A percentile compares a stretch with the other conserved stretches of the same genome.
Evolutionary conservation across 2,888 invertebrate genomes (phyloP).

Genomic region (Leptopterna dolabrata): DNA sequence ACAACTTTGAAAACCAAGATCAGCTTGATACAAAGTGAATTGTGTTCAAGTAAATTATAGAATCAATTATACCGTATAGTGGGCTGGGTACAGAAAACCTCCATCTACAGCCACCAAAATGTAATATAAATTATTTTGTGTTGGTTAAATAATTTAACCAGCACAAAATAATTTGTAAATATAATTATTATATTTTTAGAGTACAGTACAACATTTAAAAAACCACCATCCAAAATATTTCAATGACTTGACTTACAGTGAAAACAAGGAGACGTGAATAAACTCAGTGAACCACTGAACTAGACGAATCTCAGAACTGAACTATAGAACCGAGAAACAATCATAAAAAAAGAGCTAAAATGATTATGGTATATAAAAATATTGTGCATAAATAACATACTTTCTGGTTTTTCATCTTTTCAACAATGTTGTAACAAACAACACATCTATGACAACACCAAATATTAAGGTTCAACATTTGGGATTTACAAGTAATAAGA

Average conservation of each 20-base stretch:
- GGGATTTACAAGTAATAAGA: conserved; percentile 28
- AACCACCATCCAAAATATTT: neutral
- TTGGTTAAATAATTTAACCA: neutral
- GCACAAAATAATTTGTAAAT: too few relatives aligned
- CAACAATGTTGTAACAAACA: conserved; percentile 34
- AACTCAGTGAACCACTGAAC: neutral
- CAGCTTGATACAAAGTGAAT: neutral
- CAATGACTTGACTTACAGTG: neutral
- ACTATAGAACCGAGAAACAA: neutral
- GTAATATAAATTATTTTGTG: neutral
- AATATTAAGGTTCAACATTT: conserved; percentile 44
- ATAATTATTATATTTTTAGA: neutral
- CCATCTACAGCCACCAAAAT: neutral
- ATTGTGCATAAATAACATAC: conserved; percentile 54
- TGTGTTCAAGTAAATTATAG: neutral
- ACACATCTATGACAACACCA: conserved; percentile 41
- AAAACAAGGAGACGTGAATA: neutral
- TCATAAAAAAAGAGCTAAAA: conserved; percentile 8
- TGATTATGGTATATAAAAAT: conserved; percentile 46
- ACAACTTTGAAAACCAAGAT: neutral
- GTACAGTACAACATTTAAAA: neutral
- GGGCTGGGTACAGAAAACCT: neutral
- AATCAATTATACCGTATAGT: neutral
- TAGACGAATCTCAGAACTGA: neutral
- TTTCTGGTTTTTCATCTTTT: conserved; percentile 30